Conservation (phyloP, 2,113 vertebrate species). For the Salvator merianae region DNA sequence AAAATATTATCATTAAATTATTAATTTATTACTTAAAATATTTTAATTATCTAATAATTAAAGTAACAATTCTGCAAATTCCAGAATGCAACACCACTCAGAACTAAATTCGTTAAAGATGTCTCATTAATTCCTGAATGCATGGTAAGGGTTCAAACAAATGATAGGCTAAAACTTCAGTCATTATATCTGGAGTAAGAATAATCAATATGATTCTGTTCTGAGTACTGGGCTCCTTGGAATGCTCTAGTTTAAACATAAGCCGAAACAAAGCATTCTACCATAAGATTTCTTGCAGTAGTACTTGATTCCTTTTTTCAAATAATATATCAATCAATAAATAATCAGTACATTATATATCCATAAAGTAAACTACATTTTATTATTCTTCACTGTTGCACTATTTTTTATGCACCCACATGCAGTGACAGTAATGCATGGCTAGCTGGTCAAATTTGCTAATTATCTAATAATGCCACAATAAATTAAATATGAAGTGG, state of each 20-base stretch:
- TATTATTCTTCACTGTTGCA: constrained; percentile 5
- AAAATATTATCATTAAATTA: no score
- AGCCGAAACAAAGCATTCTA: constrained; percentile 14
- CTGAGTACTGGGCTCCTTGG: constrained; percentile 43
- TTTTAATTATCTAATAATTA: no score
- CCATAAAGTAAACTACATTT: constrained; percentile 39
- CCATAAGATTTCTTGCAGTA: constrained; percentile 9
- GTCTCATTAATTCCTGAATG: no score
- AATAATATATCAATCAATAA: not conserved
- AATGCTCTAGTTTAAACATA: constrained; percentile 36
- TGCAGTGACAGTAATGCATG: constrained; percentile 33
- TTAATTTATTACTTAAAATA: no score
- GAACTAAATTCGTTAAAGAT: no score
- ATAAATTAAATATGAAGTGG: constrained; percentile 46
- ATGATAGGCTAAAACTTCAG: no score
- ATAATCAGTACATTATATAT: not conserved
- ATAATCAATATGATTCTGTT: constrained; percentile 42
- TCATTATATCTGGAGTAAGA: no score
- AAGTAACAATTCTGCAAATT: no score
- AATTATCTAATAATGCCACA: constrained; percentile 59
- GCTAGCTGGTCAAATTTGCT: constrained; percentile 46
- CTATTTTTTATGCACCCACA: not conserved
- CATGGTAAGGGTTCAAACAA: no score
- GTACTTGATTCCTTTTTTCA: no score
- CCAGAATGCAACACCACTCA: no score